Conservation (phyloP, 1,140 invertebrate genomes). For the Samia ricini region DNA sequence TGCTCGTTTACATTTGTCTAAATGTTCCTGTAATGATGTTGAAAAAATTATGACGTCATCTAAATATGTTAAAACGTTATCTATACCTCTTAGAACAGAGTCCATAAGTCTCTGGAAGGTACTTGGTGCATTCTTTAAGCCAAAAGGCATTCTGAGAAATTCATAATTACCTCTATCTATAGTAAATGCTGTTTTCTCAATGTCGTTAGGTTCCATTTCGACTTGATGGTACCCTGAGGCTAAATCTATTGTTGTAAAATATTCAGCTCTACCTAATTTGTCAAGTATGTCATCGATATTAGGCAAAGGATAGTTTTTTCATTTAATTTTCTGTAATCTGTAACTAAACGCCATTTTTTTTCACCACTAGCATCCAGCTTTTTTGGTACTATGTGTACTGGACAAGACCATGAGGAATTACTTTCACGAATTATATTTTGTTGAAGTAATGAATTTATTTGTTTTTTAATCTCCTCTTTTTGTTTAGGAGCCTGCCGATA, state of each 20-base stretch:
- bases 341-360: background rate
- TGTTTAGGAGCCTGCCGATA: constrained; percentile 26
- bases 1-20: constrained; percentile 43
- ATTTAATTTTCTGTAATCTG: background rate
- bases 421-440: constrained; percentile 2
- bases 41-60: constrained; percentile 30
- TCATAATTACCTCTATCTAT: no score
- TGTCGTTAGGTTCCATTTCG: constrained; percentile 6
- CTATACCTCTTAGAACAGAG: no score
- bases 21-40: constrained; percentile 34
- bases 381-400: constrained; percentile 2
- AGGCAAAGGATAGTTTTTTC: background rate
- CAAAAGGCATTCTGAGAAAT: background rate
- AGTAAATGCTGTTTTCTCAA: constrained; percentile 8
- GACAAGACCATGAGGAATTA: constrained; percentile 7
- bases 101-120: no score
- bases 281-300: no score
- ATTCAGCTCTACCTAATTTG: background rate
- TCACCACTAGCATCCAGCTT: background rate
- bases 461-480: constrained; percentile 8
- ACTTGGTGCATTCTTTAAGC: no score
- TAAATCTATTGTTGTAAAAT: constrained; percentile 3
- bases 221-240: no score
- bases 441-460: background rate
- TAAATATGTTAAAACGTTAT: no score